These are phyloP conservation scores for Pachliopta kotzebuea DNA, from an alignment of 2,888 invertebrate genomes.

Conservation along the genomic window DNA sequence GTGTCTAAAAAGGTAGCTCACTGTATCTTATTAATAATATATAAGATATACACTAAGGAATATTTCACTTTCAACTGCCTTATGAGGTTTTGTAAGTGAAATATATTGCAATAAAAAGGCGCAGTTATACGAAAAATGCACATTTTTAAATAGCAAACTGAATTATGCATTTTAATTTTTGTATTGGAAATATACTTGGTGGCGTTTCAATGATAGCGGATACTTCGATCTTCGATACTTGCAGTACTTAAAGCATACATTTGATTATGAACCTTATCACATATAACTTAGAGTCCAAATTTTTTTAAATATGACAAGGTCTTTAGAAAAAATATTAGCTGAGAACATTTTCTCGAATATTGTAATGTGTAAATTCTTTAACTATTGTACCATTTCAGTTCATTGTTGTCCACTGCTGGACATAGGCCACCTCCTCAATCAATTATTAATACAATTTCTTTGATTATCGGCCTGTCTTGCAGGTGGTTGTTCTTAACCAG, in stretches of 20 bases:
- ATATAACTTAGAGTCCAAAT: background rate
- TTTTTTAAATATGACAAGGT: background rate
- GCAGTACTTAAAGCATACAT: background rate
- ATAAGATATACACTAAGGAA: background rate
- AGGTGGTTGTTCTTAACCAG: too few relatives aligned
- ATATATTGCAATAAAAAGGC: slow-evolving; percentile 3
- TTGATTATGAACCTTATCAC: slow-evolving; percentile 10
- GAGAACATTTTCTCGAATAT: slow-evolving; percentile 20
- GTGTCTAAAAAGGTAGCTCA: too few relatives aligned
- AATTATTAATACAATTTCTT: too few relatives aligned
- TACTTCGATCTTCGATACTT: too few relatives aligned
- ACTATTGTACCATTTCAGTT: too few relatives aligned
- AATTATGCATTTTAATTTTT: slow-evolving; percentile 28
- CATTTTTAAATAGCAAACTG: slow-evolving; percentile 24
- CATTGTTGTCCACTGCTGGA: too few relatives aligned
- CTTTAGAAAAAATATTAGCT: background rate
- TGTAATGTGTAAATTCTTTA: background rate
- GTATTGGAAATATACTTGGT: slow-evolving; percentile 19
- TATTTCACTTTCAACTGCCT: slow-evolving; percentile 4
- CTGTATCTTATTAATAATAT: too few relatives aligned
- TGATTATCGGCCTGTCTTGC: too few relatives aligned
- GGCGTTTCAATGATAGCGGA: slow-evolving; percentile 22
- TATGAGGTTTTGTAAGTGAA: background rate
- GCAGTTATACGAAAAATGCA: slow-evolving; percentile 13
- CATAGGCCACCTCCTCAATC: too few relatives aligned